Evolutionary conservation across 2,113 vertebrate genomes (phyloP).

Genomic region (Eonycteris spelaea): DNA sequence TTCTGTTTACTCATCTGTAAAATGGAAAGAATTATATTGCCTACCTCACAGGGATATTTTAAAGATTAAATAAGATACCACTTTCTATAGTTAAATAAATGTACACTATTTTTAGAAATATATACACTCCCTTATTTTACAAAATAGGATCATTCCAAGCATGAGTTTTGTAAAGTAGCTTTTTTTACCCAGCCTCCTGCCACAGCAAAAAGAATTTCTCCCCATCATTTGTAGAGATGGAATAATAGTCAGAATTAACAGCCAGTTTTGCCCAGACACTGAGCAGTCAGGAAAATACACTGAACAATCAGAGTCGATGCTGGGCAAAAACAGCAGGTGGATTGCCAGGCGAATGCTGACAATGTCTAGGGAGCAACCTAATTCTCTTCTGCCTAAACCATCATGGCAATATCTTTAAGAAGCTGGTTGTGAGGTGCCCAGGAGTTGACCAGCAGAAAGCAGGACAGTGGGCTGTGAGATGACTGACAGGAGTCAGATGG

Average conservation of each 20-base stretch:
- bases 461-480: not conserved
- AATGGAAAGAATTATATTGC: not conserved
- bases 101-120: not conserved
- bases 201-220: not conserved
- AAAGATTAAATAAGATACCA: not conserved
- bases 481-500: not conserved
- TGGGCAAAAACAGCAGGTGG: not conserved
- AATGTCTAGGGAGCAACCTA: not conserved
- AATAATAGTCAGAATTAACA: not conserved
- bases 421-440: not conserved
- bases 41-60: not conserved
- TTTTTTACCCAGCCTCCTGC: not conserved
- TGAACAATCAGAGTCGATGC: not conserved
- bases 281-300: not conserved
- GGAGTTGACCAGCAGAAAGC: not conserved
- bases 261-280: not conserved
- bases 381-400: not conserved
- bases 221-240: not conserved
- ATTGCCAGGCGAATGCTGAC: not conserved
- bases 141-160: not conserved
- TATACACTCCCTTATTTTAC: not conserved
- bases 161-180: not conserved
- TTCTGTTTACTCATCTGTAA: not conserved
- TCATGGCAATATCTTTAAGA: not conserved
- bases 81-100: not conserved